Evolutionary conservation across 1,140 invertebrate genomes (phyloP), one percentile per base, ranked within the genome.

Genomic region (Pollicipes pollicipes): DNA sequence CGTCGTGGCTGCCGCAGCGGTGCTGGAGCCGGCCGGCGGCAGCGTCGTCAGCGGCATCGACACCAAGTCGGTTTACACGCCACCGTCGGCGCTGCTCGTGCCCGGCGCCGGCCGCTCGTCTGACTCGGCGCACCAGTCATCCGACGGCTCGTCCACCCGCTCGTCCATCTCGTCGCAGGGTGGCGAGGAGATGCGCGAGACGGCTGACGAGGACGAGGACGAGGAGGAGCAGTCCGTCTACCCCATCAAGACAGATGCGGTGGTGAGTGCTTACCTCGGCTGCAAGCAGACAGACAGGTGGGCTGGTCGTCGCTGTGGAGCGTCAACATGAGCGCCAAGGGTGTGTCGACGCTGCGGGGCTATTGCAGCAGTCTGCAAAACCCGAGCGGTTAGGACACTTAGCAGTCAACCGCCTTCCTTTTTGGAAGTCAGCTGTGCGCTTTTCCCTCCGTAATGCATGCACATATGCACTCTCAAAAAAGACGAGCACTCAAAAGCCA

Each of bases 61-160:
- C 64, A 66, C 64, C 64, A 66, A 66, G 64, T 3, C 64, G n/a
- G 64, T 66, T 1, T 66, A 66, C 64, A 66, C 64, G n/a, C 64
- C 64, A 28, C 64, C 64, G 3, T 28, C 27, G 27, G n/a, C 64
- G n/a, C 64, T 66, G 64, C 16, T 66, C 8, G 28, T 66, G 64
- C 64, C 45, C 10, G 45, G 45, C 45, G 13, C 45, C 2, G 45
- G 13, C 45, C 45, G 45, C 45, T 58, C 45, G 13, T 58, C 45
- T 10, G 45, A 58, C 45, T 58, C 45, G 45, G 45, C 64, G 64
- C 64, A 66, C 27, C 64, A 66, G 27, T 28, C 28, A 3, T 66
- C 64, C 10, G 64, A 29, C n/a, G 28, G 27, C 64, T 66, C 64
- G 28, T 66, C 64, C 3, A 8, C 64, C 8, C 64, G 64, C 64